Evolutionary conservation across 2,113 vertebrate genomes (phyloP).

Genomic region (Misgurnus anguillicaudatus): DNA sequence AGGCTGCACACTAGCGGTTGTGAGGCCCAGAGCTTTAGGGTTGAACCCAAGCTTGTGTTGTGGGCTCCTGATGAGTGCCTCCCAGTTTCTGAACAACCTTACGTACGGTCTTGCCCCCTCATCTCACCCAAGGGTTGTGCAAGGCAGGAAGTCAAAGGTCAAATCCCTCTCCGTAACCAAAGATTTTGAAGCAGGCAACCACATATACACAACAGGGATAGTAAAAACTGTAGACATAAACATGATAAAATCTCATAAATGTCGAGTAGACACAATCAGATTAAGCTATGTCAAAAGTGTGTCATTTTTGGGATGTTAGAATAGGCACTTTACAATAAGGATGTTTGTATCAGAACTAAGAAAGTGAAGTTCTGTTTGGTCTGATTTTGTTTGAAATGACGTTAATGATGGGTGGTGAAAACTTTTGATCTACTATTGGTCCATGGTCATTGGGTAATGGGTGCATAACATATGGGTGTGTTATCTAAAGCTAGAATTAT

Average conservation of each 20-base stretch:
- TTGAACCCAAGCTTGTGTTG: slow-evolving; percentile 58
- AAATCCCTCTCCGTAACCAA: slow-evolving; percentile 29
- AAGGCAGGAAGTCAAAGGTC: slow-evolving; percentile 51
- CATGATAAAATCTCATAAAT: not conserved
- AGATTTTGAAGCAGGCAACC: slow-evolving; percentile 42
- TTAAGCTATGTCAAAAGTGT: not conserved
- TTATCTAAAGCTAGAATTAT: too few species aligned
- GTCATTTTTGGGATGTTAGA: too few species aligned
- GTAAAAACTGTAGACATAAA: not conserved
- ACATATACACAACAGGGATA: slow-evolving; percentile 11
- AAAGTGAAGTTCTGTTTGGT: too few species aligned
- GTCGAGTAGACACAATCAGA: not conserved
- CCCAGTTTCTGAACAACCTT: slow-evolving; percentile 35
- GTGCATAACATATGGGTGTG: too few species aligned
- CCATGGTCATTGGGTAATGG: too few species aligned
- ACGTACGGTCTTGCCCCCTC: not conserved
- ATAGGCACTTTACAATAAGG: too few species aligned
- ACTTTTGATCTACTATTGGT: too few species aligned
- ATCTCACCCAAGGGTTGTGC: slow-evolving; percentile 42
- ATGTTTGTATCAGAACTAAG: too few species aligned
- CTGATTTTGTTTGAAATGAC: too few species aligned
- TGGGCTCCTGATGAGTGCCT: slow-evolving; percentile 66
- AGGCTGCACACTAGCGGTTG: slow-evolving; percentile 46
- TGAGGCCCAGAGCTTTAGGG: not conserved
- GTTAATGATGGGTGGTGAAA: too few species aligned